Evolutionary conservation across 2,888 invertebrate genomes (phyloP).

Genomic region (Torymus auratus): DNA sequence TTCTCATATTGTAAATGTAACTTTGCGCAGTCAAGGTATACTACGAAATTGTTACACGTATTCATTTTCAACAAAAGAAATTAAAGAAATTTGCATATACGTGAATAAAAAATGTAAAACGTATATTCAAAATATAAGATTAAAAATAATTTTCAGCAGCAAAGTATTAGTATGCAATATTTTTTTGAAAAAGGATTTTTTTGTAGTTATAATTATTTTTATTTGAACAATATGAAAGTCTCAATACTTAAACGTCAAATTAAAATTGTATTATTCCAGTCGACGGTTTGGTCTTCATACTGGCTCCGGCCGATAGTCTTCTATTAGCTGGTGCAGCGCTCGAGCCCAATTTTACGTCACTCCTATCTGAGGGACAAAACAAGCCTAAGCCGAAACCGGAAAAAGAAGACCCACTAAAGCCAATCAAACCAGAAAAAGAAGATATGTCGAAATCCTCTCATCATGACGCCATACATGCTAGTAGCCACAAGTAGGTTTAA

Average conservation of each 20-base stretch:
- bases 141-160: too few relatives aligned
- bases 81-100: too few relatives aligned
- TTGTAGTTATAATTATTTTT: too few relatives aligned
- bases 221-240: too few relatives aligned
- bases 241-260: neutral
- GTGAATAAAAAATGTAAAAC: too few relatives aligned
- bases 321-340: slow-evolving; percentile 79
- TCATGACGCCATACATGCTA: neutral
- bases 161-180: too few relatives aligned
- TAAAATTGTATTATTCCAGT: slow-evolving; percentile 70
- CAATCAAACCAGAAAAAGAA: slow-evolving; percentile 21
- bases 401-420: slow-evolving; percentile 1
- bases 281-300: slow-evolving; percentile 83
- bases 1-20: too few relatives aligned
- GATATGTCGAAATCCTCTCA: slow-evolving; percentile 12
- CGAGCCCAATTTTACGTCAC: slow-evolving; percentile 64
- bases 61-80: too few relatives aligned
- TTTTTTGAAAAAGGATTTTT: too few relatives aligned
- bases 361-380: slow-evolving; percentile 54
- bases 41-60: too few relatives aligned
- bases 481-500: slow-evolving; percentile 34
- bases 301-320: slow-evolving; percentile 82
- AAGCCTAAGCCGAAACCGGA: slow-evolving; percentile 47
- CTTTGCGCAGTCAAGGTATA: too few relatives aligned
- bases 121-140: too few relatives aligned